These are phyloP conservation scores for Pelecanus crispus DNA, from an alignment of 2,113 vertebrate species.

Conservation along the genomic window DNA sequence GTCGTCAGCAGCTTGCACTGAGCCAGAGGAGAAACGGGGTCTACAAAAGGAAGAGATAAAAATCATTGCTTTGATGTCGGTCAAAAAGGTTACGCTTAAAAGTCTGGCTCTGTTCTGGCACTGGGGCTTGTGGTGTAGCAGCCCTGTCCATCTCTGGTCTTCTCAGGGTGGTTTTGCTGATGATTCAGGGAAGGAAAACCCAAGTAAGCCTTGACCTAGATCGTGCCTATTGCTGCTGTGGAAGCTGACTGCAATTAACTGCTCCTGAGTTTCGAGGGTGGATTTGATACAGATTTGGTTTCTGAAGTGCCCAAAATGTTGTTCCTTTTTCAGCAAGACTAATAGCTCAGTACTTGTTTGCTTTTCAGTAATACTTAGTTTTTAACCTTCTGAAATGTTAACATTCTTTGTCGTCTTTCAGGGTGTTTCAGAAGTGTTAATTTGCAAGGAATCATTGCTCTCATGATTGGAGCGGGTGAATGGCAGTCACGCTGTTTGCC, in stretches of 20 bases:
- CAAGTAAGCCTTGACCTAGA: background rate
- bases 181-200: background rate
- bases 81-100: rapidly evolving
- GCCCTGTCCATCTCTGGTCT: background rate
- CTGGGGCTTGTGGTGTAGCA: background rate
- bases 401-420: background rate
- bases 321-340: background rate
- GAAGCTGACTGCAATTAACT: background rate
- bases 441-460: background rate
- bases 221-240: rapidly evolving
- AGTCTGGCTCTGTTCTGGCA: background rate
- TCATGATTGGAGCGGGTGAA: background rate
- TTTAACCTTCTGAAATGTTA: background rate
- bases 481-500: too few species aligned
- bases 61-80: background rate
- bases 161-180: background rate
- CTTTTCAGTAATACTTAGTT: background rate
- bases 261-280: background rate
- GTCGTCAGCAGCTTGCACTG: background rate
- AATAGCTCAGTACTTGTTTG: background rate
- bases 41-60: background rate
- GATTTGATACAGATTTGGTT: background rate
- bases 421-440: background rate
- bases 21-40: background rate
- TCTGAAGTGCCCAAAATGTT: background rate